Base-by-base conservation (phyloP, 2,797 vertebrate species). In the Acestrorhynchus altus region DNA sequence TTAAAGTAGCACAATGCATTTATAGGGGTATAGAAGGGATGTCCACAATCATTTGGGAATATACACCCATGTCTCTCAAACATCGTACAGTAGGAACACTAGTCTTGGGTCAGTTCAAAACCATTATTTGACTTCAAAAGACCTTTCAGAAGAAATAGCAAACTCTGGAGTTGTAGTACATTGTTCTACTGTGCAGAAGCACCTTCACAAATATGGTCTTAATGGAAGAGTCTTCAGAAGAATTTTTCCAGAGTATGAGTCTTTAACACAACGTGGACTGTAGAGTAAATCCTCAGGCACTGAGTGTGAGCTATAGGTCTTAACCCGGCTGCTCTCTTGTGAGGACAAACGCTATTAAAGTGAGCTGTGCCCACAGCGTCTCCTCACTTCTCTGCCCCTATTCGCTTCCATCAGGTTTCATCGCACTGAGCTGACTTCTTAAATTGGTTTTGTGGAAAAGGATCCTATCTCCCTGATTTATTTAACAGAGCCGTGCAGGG, bases 371-470 rank as follows among this genome's bases (percentile, higher is more conserved):
- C 47, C 28, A 80, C 67, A 79, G 42, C 28, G 59, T 72, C 26
- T 52, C 61, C 47, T 70, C 42, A 67, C 77, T 74, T 70, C 76
- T 83, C 74, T 81, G 26, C 40, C 35, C 44, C 61, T 69, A 72
- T 74, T 77, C 81, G 60, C 81, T 70, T 85, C 79, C 72, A 78
- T 84, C 77, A 83, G 68, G 76, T 83, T 80, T 81, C 82, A 83
- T 83, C 68, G 67, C 52, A 72, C 24, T 11, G 70, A 39, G 44
- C 66, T 46, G 66, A 64, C 77, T 84, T 72, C 75, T 75, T 72
- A 76, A 83, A 85, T 84, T 80, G 69, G 46, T 84, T 86, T 80
- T 85, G 22, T 79, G 65, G 73, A 74, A 71, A 72, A 83, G 72
- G 69, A 74, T 78, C 63, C 56, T 28, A 59, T 64, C 61, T 44